Evolutionary conservation across 2,888 invertebrate genomes (phyloP).

Genomic region (Serripes groenlandicus): DNA sequence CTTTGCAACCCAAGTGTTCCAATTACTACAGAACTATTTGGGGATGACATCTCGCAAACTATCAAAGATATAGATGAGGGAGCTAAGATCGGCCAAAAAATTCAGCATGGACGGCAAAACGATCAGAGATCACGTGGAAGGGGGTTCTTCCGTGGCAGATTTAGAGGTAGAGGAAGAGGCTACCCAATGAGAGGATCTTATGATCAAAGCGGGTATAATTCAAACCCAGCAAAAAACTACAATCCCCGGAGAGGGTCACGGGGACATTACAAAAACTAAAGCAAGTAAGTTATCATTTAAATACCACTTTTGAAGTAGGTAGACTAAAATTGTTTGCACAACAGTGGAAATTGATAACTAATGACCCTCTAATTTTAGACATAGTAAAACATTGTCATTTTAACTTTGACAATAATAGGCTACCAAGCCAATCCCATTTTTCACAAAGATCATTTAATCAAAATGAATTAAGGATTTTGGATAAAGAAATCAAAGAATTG

Average conservation of each 20-base stretch:
- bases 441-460: not conserved
- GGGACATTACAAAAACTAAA: too few relatives aligned
- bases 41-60: constrained; percentile 11
- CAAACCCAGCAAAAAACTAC: too few relatives aligned
- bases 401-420: not conserved
- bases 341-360: constrained; percentile 22
- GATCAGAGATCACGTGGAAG: too few relatives aligned
- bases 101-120: too few relatives aligned
- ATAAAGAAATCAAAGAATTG: constrained; percentile 19
- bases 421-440: not conserved
- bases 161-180: not conserved
- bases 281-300: too few relatives aligned
- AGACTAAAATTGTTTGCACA: too few relatives aligned
- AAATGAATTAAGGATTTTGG: not conserved
- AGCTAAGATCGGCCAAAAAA: not conserved
- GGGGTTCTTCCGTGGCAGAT: not conserved
- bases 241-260: too few relatives aligned
- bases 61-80: constrained; percentile 36
- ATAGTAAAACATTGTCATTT: not conserved
- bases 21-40: constrained; percentile 17
- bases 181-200: not conserved
- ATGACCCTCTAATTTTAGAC: not conserved
- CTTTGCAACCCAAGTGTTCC: too few relatives aligned
- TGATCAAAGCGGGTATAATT: not conserved
- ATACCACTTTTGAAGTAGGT: too few relatives aligned